A percentile compares a stretch with the other conserved stretches of the same genome.
These are phyloP conservation scores for Scaptomyza caliginosa DNA, from an alignment of 2,888 invertebrate genomes.

Conservation along the genomic window DNA sequence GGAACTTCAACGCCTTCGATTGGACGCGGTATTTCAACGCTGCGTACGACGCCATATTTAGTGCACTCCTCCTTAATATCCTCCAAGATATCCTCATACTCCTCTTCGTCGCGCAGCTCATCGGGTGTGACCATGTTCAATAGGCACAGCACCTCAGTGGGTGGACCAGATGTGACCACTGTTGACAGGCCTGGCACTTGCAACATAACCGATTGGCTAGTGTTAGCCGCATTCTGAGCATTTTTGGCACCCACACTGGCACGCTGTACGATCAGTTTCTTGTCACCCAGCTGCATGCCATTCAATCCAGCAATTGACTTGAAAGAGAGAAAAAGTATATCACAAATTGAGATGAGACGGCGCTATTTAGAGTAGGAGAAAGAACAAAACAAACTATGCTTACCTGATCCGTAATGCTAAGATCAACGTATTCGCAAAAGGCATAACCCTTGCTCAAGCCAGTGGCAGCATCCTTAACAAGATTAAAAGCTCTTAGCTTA, in stretches of 20 bases:
- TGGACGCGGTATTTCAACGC: constrained; percentile 98
- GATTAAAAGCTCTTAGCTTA: constrained; percentile 98
- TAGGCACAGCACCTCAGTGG: constrained; percentile 97
- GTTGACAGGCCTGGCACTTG: constrained; percentile 93
- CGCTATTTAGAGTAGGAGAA: no score
- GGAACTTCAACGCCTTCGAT: constrained; percentile 98
- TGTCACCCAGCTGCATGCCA: constrained; percentile 99
- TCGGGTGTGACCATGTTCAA: constrained; percentile 99
- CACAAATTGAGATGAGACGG: not conserved
- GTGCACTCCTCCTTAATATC: constrained; percentile 99
- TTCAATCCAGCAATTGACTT: constrained; percentile 99
- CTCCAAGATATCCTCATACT: constrained; percentile 99
- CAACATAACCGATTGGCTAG: constrained; percentile 82
- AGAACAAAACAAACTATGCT: constrained; percentile 27
- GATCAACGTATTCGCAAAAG: constrained; percentile 99
- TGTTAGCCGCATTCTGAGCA: constrained; percentile 88
- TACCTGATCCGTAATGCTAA: constrained; percentile 98
- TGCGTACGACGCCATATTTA: constrained; percentile 98
- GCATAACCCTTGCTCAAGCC: constrained; percentile 99
- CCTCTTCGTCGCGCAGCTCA: constrained; percentile 98
- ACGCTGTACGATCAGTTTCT: constrained; percentile 98
- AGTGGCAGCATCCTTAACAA: constrained; percentile 99
- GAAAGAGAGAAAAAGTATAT: not conserved
- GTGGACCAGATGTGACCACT: constrained; percentile 95
- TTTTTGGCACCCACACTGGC: constrained; percentile 99